Evolutionary conservation across 2,113 vertebrate species (phyloP).

Genomic region (Phocoena sinus): DNA sequence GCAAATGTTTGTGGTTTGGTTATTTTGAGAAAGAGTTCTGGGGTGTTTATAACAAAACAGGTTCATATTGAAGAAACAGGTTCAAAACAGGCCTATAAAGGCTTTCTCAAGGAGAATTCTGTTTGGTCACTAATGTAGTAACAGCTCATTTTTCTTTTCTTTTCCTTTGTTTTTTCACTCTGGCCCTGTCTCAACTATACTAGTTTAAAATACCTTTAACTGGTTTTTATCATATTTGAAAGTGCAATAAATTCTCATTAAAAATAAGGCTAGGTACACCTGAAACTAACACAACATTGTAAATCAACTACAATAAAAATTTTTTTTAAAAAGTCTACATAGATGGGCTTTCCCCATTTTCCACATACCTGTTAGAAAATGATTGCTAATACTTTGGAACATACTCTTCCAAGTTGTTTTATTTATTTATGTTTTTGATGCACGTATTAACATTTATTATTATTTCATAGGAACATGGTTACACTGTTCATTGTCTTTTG

Average conservation of each 20-base stretch:
- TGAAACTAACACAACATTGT: too few relatives aligned
- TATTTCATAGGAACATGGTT: conserved; percentile 27
- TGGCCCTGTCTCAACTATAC: not conserved
- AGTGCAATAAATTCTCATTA: not conserved
- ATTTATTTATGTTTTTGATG: not conserved
- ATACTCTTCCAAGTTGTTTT: not conserved
- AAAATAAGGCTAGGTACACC: not conserved
- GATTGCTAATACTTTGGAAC: not conserved
- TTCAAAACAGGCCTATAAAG: not conserved
- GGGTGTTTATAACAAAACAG: not conserved
- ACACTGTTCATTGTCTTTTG: not conserved
- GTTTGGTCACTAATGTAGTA: not conserved
- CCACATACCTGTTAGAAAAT: not conserved
- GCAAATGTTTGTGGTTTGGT: not conserved
- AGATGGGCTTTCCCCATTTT: not conserved
- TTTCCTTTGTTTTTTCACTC: not conserved
- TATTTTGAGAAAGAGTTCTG: conserved; percentile 16
- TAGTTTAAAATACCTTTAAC: conserved; percentile 9
- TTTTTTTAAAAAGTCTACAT: not conserved
- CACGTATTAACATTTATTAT: not conserved
- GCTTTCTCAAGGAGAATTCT: not conserved
- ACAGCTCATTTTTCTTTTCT: not conserved
- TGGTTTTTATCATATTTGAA: not conserved
- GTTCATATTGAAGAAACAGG: not conserved
- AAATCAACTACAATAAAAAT: too few relatives aligned